Percentiles rank a stretch among this genome's conserved stretches.
Evolutionary conservation across 2,113 vertebrate genomes (phyloP).

Genomic region (Eptesicus fuscus): DNA sequence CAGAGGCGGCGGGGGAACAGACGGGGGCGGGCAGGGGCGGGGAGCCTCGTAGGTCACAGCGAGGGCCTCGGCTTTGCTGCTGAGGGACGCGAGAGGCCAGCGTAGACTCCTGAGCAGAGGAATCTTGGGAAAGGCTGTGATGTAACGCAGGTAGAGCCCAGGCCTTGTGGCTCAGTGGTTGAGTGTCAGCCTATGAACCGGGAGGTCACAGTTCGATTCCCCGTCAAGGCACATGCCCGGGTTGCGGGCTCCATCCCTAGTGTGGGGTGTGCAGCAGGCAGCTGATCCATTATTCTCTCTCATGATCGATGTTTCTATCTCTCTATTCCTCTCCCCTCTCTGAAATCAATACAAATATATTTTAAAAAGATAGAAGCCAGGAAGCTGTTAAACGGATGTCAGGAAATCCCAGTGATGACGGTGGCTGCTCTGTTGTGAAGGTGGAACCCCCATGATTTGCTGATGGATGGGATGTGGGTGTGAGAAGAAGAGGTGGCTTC

Average conservation of each 20-base stretch:
- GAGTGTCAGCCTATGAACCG: too few species aligned
- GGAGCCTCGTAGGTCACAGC: fast-evolving
- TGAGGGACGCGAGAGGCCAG: background rate
- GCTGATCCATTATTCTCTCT: too few species aligned
- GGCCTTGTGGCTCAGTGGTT: too few species aligned
- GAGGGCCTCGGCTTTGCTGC: background rate
- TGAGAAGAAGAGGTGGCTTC: background rate
- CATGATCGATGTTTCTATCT: too few species aligned
- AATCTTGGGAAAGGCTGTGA: background rate
- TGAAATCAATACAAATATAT: too few species aligned
- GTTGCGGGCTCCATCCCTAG: too few species aligned
- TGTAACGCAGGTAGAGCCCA: too few species aligned
- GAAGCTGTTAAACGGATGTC: background rate
- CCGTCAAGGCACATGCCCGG: too few species aligned
- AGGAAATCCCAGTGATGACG: fast-evolving
- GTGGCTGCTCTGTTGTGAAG: background rate
- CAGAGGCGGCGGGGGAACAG: too few species aligned
- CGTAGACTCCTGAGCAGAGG: background rate
- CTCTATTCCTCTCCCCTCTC: too few species aligned
- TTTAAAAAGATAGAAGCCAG: background rate
- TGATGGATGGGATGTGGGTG: fast-evolving
- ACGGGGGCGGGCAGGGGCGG: fast-evolving
- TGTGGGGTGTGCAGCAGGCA: too few species aligned
- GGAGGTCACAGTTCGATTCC: too few species aligned
- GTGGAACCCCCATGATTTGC: background rate